Percentiles rank a stretch among this genome's conserved stretches.
Evolutionary conservation across 1,140 invertebrate species (phyloP).

Genomic region (Magallana angulata): DNA sequence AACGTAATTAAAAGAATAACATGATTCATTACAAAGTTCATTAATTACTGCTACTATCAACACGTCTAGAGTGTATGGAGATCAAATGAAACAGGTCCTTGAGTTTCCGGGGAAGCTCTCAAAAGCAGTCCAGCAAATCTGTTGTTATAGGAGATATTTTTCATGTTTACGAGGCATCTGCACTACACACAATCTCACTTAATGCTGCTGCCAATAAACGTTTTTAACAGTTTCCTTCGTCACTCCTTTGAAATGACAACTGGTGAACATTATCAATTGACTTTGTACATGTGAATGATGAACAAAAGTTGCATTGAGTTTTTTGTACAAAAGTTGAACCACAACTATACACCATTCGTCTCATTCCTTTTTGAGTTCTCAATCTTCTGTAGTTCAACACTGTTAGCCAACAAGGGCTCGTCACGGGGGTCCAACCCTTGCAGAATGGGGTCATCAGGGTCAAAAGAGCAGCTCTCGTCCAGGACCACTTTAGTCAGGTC

Average conservation of each 20-base stretch:
- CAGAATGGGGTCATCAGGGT: not conserved
- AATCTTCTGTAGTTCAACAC: constrained; percentile 41
- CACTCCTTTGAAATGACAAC: constrained; percentile 1
- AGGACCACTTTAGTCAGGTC: constrained; percentile 51
- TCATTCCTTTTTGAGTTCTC: not conserved
- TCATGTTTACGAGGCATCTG: not conserved
- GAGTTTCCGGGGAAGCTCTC: not conserved
- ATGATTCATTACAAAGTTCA: no score
- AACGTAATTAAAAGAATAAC: no score
- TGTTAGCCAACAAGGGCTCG: constrained; percentile 34
- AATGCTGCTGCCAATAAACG: constrained; percentile 8
- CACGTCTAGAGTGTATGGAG: not conserved
- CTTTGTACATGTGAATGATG: not conserved
- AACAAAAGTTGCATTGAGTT: constrained; percentile 29
- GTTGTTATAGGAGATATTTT: not conserved
- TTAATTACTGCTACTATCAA: no score
- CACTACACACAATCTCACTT: not conserved
- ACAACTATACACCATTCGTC: not conserved
- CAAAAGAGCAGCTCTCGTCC: not conserved
- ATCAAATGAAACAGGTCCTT: constrained; percentile 3
- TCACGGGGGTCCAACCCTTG: not conserved
- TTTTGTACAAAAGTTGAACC: not conserved
- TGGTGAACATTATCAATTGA: constrained; percentile 1
- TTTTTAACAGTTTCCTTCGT: not conserved
- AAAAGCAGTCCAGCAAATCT: not conserved